Conservation (phyloP, 2,888 invertebrate species). For the Ernsta delagoae region DNA sequence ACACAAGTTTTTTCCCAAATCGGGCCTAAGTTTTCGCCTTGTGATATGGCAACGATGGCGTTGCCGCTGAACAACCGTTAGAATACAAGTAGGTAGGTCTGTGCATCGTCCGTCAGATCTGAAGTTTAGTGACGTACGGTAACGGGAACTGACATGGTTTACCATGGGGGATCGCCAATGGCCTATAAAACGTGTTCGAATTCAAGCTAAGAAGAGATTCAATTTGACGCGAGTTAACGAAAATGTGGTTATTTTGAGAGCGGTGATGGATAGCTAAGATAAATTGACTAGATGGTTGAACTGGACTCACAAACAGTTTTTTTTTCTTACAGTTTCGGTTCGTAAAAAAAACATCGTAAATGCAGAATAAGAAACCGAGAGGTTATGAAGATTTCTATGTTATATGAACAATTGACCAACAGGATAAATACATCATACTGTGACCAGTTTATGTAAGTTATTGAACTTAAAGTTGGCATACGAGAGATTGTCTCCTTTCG, state of each 20-base stretch:
- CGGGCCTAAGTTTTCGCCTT: conserved; percentile 51
- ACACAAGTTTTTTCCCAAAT: background rate
- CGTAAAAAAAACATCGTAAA: too few species aligned
- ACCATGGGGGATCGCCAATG: conserved; percentile 51
- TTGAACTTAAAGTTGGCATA: too few species aligned
- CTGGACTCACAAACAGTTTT: too few species aligned
- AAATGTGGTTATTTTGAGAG: background rate
- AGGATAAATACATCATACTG: too few species aligned
- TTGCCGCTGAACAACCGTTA: conserved; percentile 56
- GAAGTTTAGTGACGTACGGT: conserved; percentile 70
- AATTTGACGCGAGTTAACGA: background rate
- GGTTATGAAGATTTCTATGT: too few species aligned
- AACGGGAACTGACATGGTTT: conserved; percentile 67
- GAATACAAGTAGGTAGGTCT: conserved; percentile 46
- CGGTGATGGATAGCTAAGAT: background rate
- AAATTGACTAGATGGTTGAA: too few species aligned
- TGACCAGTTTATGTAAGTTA: too few species aligned
- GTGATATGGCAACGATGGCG: conserved; percentile 47
- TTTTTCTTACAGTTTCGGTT: too few species aligned
- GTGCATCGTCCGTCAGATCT: conserved; percentile 68
- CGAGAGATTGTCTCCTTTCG: too few species aligned
- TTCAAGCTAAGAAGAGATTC: background rate
- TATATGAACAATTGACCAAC: too few species aligned
- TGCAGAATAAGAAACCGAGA: too few species aligned
- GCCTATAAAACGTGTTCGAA: background rate